Base-by-base conservation (phyloP, 2,888 invertebrate genomes). In the Scaptodrosophila latifasciaeformis region DNA sequence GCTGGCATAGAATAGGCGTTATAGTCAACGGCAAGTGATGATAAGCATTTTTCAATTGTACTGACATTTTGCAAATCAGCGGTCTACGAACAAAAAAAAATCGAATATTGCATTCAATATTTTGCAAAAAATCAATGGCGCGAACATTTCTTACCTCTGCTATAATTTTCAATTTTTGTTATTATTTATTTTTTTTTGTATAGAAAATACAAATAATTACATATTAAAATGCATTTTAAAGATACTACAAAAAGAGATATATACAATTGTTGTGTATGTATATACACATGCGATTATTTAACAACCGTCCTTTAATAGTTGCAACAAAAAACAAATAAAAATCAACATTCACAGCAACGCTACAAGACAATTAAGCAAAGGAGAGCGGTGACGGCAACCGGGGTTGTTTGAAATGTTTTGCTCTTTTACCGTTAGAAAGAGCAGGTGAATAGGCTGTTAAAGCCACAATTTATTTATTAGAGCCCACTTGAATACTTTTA, bases 11-110 rank as follows among this genome's bases (percentile, higher is more conserved):
- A 27, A 86, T 71, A 24, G 86, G 86, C 5, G 85, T 86, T 61
- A 85, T 85, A 48, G 86, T 86, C 43, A 85, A 51, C 9, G 85
- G 85, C 24, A 81, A 62, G 51, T 69, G 66, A 48, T 80, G 80
- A 51, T 80, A 81, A 29, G 69, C 57, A 46, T 81, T 77, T 46
- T 70, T 67, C 7, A 81, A 62, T 45, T 74, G 72, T 57, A 76
- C 80, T 46, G 75, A 74, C 75, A 76, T 76, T n/a, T 42, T 58
- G 40, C 13, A 5, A 7, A 5, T 7, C 24, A 24, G 24, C 3
- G 24, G n/a, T n/a, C n/a, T n/a, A n/a, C n/a, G n/a, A 34, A 34
- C 10, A 34, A 13, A 34, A 34, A 44, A 42, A 40, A 44, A 30
- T 19, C 24, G 51, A 49, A 64, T 54, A 27, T 60, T 54, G 54